Evolutionary conservation across 1,140 invertebrate species (phyloP).

Genomic region (Bombus superbus): DNA sequence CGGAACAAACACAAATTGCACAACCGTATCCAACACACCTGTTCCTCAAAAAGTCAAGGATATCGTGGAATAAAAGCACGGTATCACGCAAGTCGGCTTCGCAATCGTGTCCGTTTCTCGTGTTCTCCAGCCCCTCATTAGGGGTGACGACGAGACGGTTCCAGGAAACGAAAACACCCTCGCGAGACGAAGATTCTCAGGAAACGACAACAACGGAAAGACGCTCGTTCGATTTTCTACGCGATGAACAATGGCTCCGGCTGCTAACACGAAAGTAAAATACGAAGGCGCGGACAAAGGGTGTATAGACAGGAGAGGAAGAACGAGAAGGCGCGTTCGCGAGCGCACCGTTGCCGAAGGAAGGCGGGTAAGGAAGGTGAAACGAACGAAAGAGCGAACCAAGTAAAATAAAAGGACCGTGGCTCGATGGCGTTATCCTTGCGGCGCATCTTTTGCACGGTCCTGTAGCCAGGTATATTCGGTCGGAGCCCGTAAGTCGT

Average conservation of each 20-base stretch:
- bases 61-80: background rate
- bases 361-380: background rate
- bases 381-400: background rate
- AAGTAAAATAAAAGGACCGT: conserved; percentile 24
- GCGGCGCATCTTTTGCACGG: conserved; percentile 56
- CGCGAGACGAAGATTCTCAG: background rate
- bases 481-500: conserved; percentile 20
- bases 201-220: background rate
- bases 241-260: conserved; percentile 45
- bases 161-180: background rate
- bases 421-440: conserved; percentile 45
- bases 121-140: background rate
- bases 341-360: background rate
- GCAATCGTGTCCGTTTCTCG: background rate
- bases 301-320: conserved; percentile 37
- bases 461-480: conserved; percentile 52
- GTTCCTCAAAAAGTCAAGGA: background rate
- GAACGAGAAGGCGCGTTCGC: conserved; percentile 7
- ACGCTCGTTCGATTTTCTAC: conserved; percentile 49
- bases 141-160: too few relatives aligned
- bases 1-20: background rate
- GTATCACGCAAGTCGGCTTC: background rate
- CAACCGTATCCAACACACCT: background rate
- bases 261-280: conserved; percentile 35
- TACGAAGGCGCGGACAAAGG: conserved; percentile 44